These are phyloP conservation scores for Neoseiulus cucumeris DNA, from an alignment of 1,140 invertebrate species.

Conservation along the genomic window DNA sequence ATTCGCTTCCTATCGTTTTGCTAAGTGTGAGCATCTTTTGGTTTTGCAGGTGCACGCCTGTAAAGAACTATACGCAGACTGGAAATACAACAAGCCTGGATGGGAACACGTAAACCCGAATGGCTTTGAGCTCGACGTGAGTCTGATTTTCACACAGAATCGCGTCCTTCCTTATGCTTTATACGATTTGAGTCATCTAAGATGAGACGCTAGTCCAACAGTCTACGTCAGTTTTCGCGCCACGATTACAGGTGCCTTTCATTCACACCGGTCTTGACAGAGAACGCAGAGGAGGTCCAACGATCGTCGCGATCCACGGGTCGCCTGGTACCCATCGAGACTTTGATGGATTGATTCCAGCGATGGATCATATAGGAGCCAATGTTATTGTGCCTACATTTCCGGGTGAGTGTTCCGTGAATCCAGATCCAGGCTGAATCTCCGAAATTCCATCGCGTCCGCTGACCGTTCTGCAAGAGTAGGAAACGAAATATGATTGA, in stretches of 20 bases:
- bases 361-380: not conserved
- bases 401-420: not conserved
- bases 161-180: too few species aligned
- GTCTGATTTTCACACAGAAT: not conserved
- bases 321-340: not conserved
- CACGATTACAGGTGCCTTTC: not conserved
- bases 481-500: too few species aligned
- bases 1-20: not conserved
- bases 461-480: too few species aligned
- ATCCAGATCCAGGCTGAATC: too few species aligned
- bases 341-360: not conserved
- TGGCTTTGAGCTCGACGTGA: not conserved
- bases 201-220: too few species aligned
- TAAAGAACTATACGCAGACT: not conserved
- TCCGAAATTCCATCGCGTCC: too few species aligned
- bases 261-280: conserved; percentile 5
- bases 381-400: conserved; percentile 7
- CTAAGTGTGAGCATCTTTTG: not conserved
- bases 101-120: not conserved
- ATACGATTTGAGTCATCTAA: too few species aligned
- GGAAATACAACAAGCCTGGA: not conserved
- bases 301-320: not conserved
- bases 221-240: too few species aligned
- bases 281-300: not conserved
- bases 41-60: not conserved